Evolutionary conservation across 2,113 vertebrate genomes (phyloP).

Genomic region (Hemicordylus capensis): DNA sequence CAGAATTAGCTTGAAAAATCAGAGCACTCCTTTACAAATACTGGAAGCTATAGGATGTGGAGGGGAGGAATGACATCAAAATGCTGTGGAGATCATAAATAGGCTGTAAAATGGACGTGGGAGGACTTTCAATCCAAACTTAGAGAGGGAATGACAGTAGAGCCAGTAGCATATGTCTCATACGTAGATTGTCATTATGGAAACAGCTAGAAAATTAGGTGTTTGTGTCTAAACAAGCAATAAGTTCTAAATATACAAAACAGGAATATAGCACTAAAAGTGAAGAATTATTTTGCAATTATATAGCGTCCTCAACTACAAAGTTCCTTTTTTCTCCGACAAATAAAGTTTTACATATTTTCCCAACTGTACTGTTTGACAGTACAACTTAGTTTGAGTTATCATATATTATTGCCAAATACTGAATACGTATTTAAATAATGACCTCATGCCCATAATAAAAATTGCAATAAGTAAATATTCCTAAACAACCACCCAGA

Average conservation of each 20-base stretch:
- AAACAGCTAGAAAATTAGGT: conserved; percentile 58
- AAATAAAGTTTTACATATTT: conserved; percentile 15
- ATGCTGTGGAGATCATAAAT: not conserved
- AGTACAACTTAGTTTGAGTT: not conserved
- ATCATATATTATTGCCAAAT: conserved; percentile 26
- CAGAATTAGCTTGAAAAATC: not conserved
- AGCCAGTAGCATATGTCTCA: conserved; percentile 59
- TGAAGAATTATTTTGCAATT: conserved; percentile 7
- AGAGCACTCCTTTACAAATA: not conserved
- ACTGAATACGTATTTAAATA: conserved; percentile 7
- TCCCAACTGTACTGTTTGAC: conserved; percentile 1
- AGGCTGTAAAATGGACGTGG: conserved; percentile 39
- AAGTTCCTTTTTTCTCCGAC: conserved; percentile 18
- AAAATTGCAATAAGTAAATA: not conserved
- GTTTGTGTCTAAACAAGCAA: conserved; percentile 54
- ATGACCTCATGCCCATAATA: conserved; percentile 27
- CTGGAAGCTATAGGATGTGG: not conserved
- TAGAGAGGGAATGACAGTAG: conserved; percentile 63
- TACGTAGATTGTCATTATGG: conserved; percentile 50
- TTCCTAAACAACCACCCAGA: not conserved
- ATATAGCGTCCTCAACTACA: conserved; percentile 27
- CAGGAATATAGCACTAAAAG: not conserved
- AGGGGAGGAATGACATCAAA: not conserved
- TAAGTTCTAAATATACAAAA: conserved; percentile 39
- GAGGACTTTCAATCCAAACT: conserved; percentile 59